Evolutionary conservation across 2,113 vertebrate species (phyloP).

Genomic region (Cromileptes altivelis): DNA sequence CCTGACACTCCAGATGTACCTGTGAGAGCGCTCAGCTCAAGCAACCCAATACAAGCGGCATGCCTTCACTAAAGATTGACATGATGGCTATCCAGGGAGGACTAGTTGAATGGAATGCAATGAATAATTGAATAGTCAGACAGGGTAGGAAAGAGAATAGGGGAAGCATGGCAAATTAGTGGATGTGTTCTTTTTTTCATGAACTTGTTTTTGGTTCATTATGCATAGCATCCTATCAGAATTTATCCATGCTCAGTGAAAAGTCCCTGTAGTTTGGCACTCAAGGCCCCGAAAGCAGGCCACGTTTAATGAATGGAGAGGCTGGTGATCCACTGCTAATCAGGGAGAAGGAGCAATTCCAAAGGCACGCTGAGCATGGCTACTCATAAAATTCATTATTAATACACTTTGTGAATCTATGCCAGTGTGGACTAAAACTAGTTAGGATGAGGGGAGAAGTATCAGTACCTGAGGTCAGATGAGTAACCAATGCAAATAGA

Average conservation of each 20-base stretch:
- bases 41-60: constrained; percentile 37
- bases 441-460: background rate
- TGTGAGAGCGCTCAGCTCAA: constrained; percentile 16
- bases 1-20: constrained; percentile 11
- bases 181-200: constrained; percentile 26
- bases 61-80: constrained; percentile 61
- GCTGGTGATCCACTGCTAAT: constrained; percentile 28
- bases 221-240: constrained; percentile 41
- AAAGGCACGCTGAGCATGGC: constrained; percentile 4
- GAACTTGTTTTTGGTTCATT: constrained; percentile 47
- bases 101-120: constrained; percentile 47
- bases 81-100: constrained; percentile 62
- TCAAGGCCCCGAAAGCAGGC: constrained; percentile 19
- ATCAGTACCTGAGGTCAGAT: background rate
- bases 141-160: constrained; percentile 11
- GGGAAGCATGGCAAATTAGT: constrained; percentile 22
- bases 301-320: constrained; percentile 41
- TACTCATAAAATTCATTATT: constrained; percentile 3
- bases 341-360: constrained; percentile 13
- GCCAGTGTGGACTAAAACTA: background rate
- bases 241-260: constrained; percentile 13
- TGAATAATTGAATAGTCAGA: constrained; percentile 70
- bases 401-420: constrained; percentile 10
- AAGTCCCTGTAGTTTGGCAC: constrained; percentile 25
- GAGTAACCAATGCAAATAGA: background rate